Base-by-base conservation (phyloP, 2,797 vertebrate genomes). In the Odontamblyopus rebecca region DNA sequence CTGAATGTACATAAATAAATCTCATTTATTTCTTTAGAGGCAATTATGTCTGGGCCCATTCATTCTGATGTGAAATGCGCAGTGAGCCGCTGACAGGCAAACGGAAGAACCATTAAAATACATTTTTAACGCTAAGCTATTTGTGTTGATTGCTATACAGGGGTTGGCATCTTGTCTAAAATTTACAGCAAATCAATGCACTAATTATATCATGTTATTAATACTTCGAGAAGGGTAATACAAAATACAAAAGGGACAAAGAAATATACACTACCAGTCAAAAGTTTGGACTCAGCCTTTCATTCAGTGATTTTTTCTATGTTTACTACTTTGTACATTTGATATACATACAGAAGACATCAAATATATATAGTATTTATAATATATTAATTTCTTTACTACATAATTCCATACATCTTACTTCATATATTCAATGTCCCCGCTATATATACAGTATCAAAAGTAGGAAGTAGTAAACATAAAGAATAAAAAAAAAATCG, bases 21-120 rank as follows among this genome's bases (percentile, higher is more conserved):
- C 48, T 27, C n/a, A 68, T 72, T 68, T 71, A 15, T 48, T 59
- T 35, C 5, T 70, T 68, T 27, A 56, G 78, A 72, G 68, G 71
- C 30, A 81, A 61, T 71, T 57, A 67, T 32, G 13, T 70, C n/a
- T 2, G 3, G 16, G 9, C 50, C 4, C 23, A 44, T 61, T 71
- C 69, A 72, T 32, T 51, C 48, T 19, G 35, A 51, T 53, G 65
- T 65, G 27, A 27, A 61, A 63, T n/a, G 6, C n/a, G 67, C 56
- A 0, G 6, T 50, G 57, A 19, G 61, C 38, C 13, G 27, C 11
- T 72, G 19, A 64, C 60, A 32, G 15, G 57, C 16, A 12, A 32
- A 35, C 3, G 29, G 29, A 6, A 16, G 12, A 61, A 29, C 59
- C 60, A 35, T 61, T 32, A 61, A 35, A 61, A 61, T 3, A 13